A percentile compares a stretch with the other conserved stretches of the same genome.
Evolutionary conservation across 2,888 invertebrate genomes (phyloP).

Genomic region (Metellina segmentata): DNA sequence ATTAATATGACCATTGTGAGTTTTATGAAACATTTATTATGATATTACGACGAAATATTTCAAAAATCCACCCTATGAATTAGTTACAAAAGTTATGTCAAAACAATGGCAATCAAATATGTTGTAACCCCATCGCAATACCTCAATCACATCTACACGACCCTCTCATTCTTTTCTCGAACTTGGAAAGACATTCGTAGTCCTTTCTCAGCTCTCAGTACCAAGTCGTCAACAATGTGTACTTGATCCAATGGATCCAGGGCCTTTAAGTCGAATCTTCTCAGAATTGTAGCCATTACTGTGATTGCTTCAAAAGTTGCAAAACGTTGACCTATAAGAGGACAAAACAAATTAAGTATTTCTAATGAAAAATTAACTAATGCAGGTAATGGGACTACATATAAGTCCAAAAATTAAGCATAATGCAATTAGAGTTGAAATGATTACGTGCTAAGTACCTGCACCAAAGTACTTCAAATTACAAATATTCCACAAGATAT

Average conservation of each 20-base stretch:
- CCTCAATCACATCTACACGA: background rate
- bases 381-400: background rate
- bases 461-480: too few relatives aligned
- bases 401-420: background rate
- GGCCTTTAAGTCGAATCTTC: slow-evolving; percentile 53
- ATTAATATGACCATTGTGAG: too few relatives aligned
- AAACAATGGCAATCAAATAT: background rate
- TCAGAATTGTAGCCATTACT: slow-evolving; percentile 67
- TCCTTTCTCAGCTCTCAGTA: slow-evolving; percentile 59
- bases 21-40: too few relatives aligned
- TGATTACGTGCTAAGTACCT: too few relatives aligned
- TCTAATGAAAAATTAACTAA: too few relatives aligned
- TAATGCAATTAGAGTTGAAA: too few relatives aligned
- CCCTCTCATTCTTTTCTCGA: background rate
- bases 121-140: background rate
- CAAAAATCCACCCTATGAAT: too few relatives aligned
- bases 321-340: slow-evolving; percentile 70
- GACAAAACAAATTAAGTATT: background rate
- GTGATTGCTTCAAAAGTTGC: slow-evolving; percentile 65
- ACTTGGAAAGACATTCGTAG: slow-evolving; percentile 49
- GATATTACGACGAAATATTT: too few relatives aligned
- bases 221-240: slow-evolving; percentile 60
- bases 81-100: too few relatives aligned
- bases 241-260: slow-evolving; percentile 55
- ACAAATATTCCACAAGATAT: too few relatives aligned